Conservation (phyloP, 2,797 vertebrate genomes). For the Gallinago solitaria region DNA sequence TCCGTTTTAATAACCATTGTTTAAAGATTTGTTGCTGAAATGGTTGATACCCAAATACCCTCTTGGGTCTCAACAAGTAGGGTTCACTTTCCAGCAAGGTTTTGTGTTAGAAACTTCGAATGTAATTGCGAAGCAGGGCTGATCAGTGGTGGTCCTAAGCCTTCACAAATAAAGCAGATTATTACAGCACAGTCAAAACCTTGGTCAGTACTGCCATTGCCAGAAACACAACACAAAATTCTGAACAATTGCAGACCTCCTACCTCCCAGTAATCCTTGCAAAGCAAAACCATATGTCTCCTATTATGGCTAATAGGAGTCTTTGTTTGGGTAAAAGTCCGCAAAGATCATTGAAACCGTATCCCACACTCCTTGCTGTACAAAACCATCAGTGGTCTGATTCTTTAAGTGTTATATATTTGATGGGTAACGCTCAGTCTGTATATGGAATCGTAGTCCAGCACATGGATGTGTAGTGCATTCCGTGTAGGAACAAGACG, state of each 20-base stretch:
- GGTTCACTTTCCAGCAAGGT: neutral
- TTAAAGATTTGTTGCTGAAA: neutral
- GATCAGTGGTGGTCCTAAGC: neutral
- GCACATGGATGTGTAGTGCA: accelerated
- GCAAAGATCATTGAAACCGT: constrained; percentile 5
- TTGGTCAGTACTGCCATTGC: neutral
- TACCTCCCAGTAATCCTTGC: neutral
- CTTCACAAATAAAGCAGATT: neutral
- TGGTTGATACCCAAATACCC: neutral
- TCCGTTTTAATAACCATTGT: neutral
- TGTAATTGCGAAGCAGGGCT: neutral
- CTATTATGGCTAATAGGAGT: neutral
- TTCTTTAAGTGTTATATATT: neutral
- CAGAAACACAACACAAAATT: neutral
- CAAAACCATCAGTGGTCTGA: neutral
- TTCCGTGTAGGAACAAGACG: constrained; percentile 21
- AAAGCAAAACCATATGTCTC: neutral
- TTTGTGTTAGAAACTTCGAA: neutral
- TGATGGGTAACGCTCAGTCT: neutral
- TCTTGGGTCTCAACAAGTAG: neutral
- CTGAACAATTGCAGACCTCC: neutral
- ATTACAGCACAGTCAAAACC: neutral
- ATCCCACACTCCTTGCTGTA: neutral
- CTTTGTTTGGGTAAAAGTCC: neutral
- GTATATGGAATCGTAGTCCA: neutral